Evolutionary conservation across 1,140 invertebrate species (phyloP), one percentile per base, ranked within the genome.

Genomic region (Colletes gigas): DNA sequence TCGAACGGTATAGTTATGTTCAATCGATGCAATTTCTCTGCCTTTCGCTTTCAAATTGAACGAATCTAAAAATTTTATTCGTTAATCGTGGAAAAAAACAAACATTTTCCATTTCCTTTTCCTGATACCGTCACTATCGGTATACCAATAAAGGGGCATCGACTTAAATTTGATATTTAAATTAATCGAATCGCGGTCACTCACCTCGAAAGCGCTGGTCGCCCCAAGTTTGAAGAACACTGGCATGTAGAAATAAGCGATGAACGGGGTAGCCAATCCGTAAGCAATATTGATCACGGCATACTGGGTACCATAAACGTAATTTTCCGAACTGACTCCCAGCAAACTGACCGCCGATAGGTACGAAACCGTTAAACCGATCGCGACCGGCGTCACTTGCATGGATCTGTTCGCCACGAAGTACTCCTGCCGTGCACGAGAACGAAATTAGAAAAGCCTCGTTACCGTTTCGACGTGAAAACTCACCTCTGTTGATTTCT

Each of bases 361-460:
- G 90, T 98, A 99, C 79, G 97, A 98, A n/a, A 98, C 97, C 97
- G 98, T 98, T 14, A 98, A 92, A 17, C 97, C 98, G 80, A 98
- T 96, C 6, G 97, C 96, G 1, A 98, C 97, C 0, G 97, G 97
- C 15, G 93, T 88, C 68, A 97, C 94, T n/a, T 94, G 93, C 96
- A 98, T 97, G 60, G 96, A 96, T 67, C 95, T 94, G 87, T 97
- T 95, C 0, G 96, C 98, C 81, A 97, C 89, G 81, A 98, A 94
- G 88, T 98, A 98, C 92, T 98, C 97, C 94, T 97, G 57, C 1
- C 19, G 50, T n/a, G 21, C 10, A 55, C 5, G 1, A 65, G 17
- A 50, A 60, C 9, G 19, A 60, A 50, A 67, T 57, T 76, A 66
- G 6, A 47, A 6, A 9, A 47, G 52, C 54, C 30, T 30, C 30